Evolutionary conservation across 1,140 invertebrate species (phyloP), one percentile per base, ranked within the genome.

Genomic region (Nymphalis io): DNA sequence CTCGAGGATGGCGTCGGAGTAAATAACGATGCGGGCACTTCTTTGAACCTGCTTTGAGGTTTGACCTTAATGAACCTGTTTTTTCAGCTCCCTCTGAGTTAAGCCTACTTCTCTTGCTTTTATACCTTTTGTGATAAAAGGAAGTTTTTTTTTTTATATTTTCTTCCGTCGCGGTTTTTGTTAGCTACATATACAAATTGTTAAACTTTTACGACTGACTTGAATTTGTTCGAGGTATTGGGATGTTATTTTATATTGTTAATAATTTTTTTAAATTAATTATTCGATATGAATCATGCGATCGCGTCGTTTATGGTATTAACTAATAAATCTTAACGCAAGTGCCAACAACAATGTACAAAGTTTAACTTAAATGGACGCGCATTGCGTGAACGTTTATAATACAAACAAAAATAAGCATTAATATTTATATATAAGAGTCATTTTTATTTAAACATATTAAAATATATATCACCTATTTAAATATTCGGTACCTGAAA

Each of bases 31-130:
- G 40, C 44, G 39, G 46, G 20, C 48, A 38, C 57, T 57, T 57
- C 68, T 64, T 51, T 27, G 42, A 70, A 63, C 20, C 46, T 46
- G 55, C 21, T 64, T 70, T 64, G 68, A 64, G 57, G 68, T 64
- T 64, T 70, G 68, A 60, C 68, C 61, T 64, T 70, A 70, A 70
- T 70, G 55, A 70, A 63, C 68, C 44, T 60, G 62, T 70, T 60
- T 68, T 53, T 21, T 55, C 51, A 27, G 20, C 57, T 61, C 18
- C 33, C 60, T 60, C 48, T 57, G n/a, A 61, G 18, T 57, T 57
- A 44, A 38, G 59, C 62, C 51, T 33, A 68, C 58, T 61, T 53
- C 46, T 38, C 21, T 55, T 23, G 46, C 23, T 21, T 55, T 58
- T 23, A 23, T 21, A 27, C 21, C 38, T 27, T 62, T 27, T 68